Base-by-base conservation (phyloP, 2,113 vertebrate species). In the Percopsis transmontana region DNA sequence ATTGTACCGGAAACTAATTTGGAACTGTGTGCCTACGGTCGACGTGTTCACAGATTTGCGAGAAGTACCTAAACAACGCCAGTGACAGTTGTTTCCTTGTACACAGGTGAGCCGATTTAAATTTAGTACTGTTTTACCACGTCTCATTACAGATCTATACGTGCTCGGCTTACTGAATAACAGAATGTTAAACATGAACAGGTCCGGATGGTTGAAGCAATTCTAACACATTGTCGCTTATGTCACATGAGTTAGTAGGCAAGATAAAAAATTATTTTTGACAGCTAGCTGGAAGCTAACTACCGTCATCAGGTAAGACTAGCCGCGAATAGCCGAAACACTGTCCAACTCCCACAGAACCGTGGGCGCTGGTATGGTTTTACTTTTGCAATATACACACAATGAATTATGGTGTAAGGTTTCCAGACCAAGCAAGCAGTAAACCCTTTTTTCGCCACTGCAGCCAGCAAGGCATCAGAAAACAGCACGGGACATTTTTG, bases 191-290 rank as follows among this genome's bases (percentile, higher is more conserved):
- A 68, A 19, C 21, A 20, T 20, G 59, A 56, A 7, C 23, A 13
- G 62, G 1, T 11, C 19, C 50, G 19, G 18, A n/a, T 7, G 48
- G 48, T 20, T 3, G 11, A 12, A 8, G 50, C 18, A 52, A n/a
- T 12, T 20, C 9, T n/a, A 20, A 20, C 50, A 50, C 47, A 52
- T 24, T 56, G 54, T 56, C 66, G 76, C 64, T 71, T 82, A 45
- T 85, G 76, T 87, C 81, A 82, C 79, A 83, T 69, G 86, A 87
- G 76, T 41, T 64, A 68, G 59, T n/a, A n/a, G 68, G 78, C 62
- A 66, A 72, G 73, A 66, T 33, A 33, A 33, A 33, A 33, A 4
- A 33, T 33, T 1, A n/a, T 48, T 48, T 84, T 82, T 89, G 85
- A 81, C 84, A 88, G 81, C 66, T 85, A 85, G 76, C 82, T 47